Evolutionary conservation across 2,113 vertebrate genomes (phyloP).

Genomic region (Cephalopholis sonnerati): DNA sequence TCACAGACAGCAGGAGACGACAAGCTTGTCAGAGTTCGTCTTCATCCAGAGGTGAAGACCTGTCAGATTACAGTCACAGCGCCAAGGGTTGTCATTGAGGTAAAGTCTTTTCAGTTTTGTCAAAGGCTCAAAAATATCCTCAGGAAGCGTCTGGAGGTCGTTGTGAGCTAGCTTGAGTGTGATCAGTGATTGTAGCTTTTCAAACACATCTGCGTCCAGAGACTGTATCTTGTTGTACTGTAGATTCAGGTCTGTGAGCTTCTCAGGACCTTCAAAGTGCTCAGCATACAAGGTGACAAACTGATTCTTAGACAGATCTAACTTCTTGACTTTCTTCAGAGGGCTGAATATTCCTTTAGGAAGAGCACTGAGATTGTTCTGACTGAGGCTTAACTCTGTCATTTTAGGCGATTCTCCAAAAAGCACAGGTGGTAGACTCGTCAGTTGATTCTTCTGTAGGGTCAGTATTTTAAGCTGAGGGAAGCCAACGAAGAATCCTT

Average conservation of each 20-base stretch:
- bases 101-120: slow-evolving; percentile 76
- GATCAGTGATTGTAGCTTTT: slow-evolving; percentile 73
- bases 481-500: slow-evolving; percentile 81
- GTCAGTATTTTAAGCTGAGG: slow-evolving; percentile 78
- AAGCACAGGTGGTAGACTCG: slow-evolving; percentile 74
- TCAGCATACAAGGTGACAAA: slow-evolving; percentile 76
- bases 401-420: slow-evolving; percentile 82
- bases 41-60: slow-evolving; percentile 79
- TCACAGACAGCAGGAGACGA: slow-evolving; percentile 71
- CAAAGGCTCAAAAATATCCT: slow-evolving; percentile 70
- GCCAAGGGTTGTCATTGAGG: slow-evolving; percentile 86
- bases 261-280: slow-evolving; percentile 81
- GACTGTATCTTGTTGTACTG: slow-evolving; percentile 75
- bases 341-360: slow-evolving; percentile 78
- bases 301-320: slow-evolving; percentile 83
- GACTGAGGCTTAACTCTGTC: slow-evolving; percentile 77
- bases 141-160: slow-evolving; percentile 72
- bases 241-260: slow-evolving; percentile 82
- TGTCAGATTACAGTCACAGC: slow-evolving; percentile 88
- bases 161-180: slow-evolving; percentile 80
- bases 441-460: slow-evolving; percentile 79
- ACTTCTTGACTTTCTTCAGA: slow-evolving; percentile 78
- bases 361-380: slow-evolving; percentile 81
- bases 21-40: slow-evolving; percentile 62
- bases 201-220: slow-evolving; percentile 73